A percentile compares a stretch with the other conserved stretches of the same genome.
These are phyloP conservation scores for Asteroscopus sphinx DNA, from an alignment of 2,888 invertebrate species.

Conservation along the genomic window DNA sequence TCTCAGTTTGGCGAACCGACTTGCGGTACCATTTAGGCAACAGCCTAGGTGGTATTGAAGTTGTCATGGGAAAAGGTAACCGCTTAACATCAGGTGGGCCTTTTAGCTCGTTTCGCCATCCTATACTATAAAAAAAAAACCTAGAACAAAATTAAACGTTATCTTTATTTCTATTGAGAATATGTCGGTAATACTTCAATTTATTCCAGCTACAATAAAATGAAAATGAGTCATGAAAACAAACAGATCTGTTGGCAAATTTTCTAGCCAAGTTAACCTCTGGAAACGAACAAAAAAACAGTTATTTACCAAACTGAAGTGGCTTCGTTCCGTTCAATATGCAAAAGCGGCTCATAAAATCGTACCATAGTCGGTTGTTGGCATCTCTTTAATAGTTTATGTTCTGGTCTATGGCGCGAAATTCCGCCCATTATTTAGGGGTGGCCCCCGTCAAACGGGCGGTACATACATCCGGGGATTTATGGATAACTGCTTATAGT, in stretches of 20 bases:
- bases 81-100: too few relatives aligned
- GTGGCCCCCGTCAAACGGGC: constrained; percentile 73
- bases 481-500: constrained; percentile 66
- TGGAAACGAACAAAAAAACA: constrained; percentile 20
- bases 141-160: too few relatives aligned
- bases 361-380: constrained; percentile 66
- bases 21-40: too few relatives aligned
- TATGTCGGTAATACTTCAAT: too few relatives aligned
- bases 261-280: background rate
- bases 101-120: too few relatives aligned
- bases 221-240: background rate
- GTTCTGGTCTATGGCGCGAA: constrained; percentile 76
- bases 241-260: constrained; percentile 1
- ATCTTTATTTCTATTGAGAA: too few relatives aligned
- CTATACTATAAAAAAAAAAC: too few relatives aligned
- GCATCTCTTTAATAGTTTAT: constrained; percentile 78
- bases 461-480: constrained; percentile 71
- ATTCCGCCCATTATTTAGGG: constrained; percentile 81
- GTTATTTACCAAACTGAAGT: constrained; percentile 42
- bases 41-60: too few relatives aligned
- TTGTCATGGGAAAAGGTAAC: too few relatives aligned
- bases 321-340: constrained; percentile 57
- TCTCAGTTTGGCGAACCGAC: too few relatives aligned
- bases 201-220: too few relatives aligned
- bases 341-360: constrained; percentile 76